A percentile compares a stretch with the other conserved stretches of the same genome.
These are phyloP conservation scores for Eledone cirrhosa DNA, from an alignment of 2,888 invertebrate species.

Conservation along the genomic window DNA sequence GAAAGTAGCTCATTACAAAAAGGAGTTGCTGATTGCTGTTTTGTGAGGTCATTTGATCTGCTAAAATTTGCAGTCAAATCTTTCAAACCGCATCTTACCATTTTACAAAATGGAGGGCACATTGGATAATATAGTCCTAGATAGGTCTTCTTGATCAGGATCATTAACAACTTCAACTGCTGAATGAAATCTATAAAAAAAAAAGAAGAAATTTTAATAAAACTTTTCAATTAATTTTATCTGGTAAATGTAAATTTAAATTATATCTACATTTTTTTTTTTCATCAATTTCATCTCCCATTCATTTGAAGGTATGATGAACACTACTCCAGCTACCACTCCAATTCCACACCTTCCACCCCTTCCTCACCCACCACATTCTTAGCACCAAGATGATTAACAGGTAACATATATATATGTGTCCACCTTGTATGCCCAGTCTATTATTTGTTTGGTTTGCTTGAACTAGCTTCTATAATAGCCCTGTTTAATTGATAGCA, in stretches of 20 bases:
- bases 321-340: conserved; percentile 22
- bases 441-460: not conserved
- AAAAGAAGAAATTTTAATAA: no score
- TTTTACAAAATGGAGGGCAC: no score
- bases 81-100: no score
- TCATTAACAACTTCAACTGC: no score
- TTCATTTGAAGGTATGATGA: conserved; percentile 28
- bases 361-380: conserved; percentile 27
- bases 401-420: conserved; percentile 2
- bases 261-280: not conserved
- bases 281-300: not conserved
- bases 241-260: not conserved
- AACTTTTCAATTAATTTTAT: not conserved
- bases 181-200: no score
- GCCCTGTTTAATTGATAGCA: no score
- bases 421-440: not conserved
- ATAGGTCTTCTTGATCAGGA: no score
- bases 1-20: no score
- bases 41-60: no score
- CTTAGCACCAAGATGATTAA: conserved; percentile 29
- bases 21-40: no score
- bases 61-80: no score
- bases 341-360: conserved; percentile 28
- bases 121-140: no score
- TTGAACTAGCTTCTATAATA: not conserved